phyloP scores from a whole-genome alignment of 1,140 invertebrate genomes.

The Aphis craccivora region DNA sequence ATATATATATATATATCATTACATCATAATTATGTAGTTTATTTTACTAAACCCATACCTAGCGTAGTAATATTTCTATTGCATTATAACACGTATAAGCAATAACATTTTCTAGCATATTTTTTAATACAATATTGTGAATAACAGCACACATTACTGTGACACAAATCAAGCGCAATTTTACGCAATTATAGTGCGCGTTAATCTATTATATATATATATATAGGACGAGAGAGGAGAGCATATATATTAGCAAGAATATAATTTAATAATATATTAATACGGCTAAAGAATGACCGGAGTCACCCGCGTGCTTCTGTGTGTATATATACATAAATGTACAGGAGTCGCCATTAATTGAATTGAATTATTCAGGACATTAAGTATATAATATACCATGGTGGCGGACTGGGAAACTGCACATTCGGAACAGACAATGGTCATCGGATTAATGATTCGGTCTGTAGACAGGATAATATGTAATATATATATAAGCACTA shows the following conservation, averaged over 20 bases:
- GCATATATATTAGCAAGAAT: background rate
- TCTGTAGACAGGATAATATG: background rate
- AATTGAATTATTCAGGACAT: constrained; percentile 56
- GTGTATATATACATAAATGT: background rate
- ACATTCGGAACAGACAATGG: constrained; percentile 43
- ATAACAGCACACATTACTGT: background rate
- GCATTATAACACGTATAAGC: background rate
- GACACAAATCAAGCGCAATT: background rate
- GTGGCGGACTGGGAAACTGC: background rate
- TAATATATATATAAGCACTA: background rate
- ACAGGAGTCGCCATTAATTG: constrained; percentile 30
- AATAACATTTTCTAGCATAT: background rate
- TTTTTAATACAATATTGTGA: background rate
- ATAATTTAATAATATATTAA: background rate
- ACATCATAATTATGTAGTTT: background rate
- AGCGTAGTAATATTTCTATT: background rate
- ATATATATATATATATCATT: background rate
- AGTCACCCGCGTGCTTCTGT: background rate
- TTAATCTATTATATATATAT: background rate
- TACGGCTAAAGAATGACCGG: background rate
- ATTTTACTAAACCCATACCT: background rate
- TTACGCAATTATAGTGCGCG: background rate
- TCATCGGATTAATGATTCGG: constrained; percentile 32
- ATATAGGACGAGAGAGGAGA: background rate
- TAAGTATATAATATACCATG: constrained; percentile 38